These are phyloP conservation scores for Colinus virginianus DNA, from an alignment of 2,113 vertebrate genomes.

Conservation along the genomic window DNA sequence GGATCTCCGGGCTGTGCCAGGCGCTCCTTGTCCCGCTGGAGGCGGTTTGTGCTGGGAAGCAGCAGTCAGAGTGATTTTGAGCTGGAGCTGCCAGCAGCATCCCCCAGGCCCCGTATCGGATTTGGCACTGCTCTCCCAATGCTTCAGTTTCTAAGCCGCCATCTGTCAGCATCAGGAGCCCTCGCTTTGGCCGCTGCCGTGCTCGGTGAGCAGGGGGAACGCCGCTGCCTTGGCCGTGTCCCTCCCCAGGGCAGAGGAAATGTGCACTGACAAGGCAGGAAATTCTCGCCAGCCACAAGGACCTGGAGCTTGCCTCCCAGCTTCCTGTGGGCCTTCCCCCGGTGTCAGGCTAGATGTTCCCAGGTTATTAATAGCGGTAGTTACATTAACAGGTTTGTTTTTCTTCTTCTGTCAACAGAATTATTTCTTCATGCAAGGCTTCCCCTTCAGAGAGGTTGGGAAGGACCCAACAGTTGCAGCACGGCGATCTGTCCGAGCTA, in stretches of 20 bases:
- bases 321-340: constrained; percentile 25
- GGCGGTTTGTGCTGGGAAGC: neutral
- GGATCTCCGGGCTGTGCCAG: neutral
- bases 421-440: neutral
- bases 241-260: neutral
- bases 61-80: neutral
- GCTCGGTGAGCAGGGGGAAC: neutral
- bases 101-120: accelerated
- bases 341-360: neutral
- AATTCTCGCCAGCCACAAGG: constrained; percentile 28
- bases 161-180: neutral
- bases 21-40: neutral
- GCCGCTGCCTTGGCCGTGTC: neutral
- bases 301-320: neutral
- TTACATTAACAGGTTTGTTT: neutral
- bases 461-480: neutral
- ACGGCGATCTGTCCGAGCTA: neutral
- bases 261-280: neutral
- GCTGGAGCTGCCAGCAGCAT: neutral
- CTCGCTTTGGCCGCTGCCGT: accelerated
- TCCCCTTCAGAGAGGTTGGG: neutral
- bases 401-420: neutral
- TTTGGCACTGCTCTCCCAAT: neutral
- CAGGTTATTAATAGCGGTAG: constrained; percentile 13
- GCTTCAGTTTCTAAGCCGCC: neutral